Percentiles rank a stretch among this genome's conserved stretches.
Conservation (phyloP, 2,888 invertebrate species). For the Polia nebulosa region DNA sequence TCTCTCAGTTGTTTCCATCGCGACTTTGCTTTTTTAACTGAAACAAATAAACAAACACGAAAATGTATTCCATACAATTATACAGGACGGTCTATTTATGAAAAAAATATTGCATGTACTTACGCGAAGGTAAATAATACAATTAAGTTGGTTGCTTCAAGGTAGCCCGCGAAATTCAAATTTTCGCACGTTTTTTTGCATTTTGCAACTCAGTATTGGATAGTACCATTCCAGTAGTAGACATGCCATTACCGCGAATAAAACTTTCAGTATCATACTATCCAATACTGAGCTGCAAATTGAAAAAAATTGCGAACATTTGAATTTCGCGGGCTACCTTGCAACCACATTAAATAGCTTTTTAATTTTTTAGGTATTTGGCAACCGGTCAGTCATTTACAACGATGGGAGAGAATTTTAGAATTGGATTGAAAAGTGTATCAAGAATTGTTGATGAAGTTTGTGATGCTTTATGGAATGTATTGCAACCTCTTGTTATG, state of each 20-base stretch:
- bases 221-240: too few relatives aligned
- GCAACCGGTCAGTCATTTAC: constrained; percentile 1
- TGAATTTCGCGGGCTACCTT: too few relatives aligned
- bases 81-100: constrained; percentile 1
- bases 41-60: constrained; percentile 3
- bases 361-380: background rate
- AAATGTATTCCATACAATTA: constrained; percentile 11
- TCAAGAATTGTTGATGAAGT: constrained; percentile 55
- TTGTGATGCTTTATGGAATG: constrained; percentile 47
- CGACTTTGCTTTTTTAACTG: background rate
- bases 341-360: background rate
- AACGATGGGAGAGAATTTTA: constrained; percentile 10
- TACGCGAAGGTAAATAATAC: too few relatives aligned
- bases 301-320: too few relatives aligned
- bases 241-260: too few relatives aligned
- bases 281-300: background rate
- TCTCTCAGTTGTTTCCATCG: constrained; percentile 8
- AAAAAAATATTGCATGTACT: background rate
- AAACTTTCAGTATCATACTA: background rate
- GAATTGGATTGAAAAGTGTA: constrained; percentile 37
- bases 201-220: too few relatives aligned
- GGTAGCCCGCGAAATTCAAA: too few relatives aligned
- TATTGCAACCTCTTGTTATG: constrained; percentile 58
- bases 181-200: too few relatives aligned
- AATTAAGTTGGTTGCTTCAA: too few relatives aligned